A percentile compares a stretch with the other conserved stretches of the same genome.
Evolutionary conservation across 2,797 vertebrate species (phyloP).

Genomic region (Xenopus petersii): DNA sequence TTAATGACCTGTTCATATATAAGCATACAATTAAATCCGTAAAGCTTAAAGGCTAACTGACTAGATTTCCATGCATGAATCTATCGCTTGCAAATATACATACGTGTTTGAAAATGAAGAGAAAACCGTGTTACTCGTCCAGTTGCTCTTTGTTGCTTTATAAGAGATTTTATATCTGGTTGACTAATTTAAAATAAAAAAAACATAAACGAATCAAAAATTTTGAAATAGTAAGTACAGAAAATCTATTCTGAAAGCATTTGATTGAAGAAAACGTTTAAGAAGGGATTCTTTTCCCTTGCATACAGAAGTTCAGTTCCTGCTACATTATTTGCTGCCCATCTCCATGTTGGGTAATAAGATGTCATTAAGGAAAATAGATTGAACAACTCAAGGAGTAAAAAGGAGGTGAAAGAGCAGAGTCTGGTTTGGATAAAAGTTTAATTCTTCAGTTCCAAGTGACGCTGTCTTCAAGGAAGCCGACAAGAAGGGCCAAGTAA

Average conservation of each 20-base stretch:
- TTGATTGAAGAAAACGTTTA: not conserved
- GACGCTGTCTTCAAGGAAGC: slow-evolving; percentile 77
- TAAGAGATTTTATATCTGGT: too few relatives aligned
- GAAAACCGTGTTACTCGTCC: too few relatives aligned
- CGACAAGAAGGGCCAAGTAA: slow-evolving; percentile 87
- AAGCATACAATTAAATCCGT: not conserved
- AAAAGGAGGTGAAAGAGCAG: slow-evolving; percentile 88
- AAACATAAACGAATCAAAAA: too few relatives aligned
- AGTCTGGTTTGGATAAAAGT: slow-evolving; percentile 86
- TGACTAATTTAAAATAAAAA: too few relatives aligned
- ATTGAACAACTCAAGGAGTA: slow-evolving; percentile 80
- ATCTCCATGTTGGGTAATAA: slow-evolving; percentile 75
- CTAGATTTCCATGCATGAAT: too few relatives aligned
- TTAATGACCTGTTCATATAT: not conserved
- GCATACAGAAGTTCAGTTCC: not conserved
- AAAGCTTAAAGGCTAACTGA: too few relatives aligned
- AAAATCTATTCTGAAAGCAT: not conserved
- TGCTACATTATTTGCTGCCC: slow-evolving; percentile 15
- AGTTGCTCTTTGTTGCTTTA: too few relatives aligned
- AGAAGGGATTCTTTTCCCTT: not conserved
- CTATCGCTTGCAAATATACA: too few relatives aligned
- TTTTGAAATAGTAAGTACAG: too few relatives aligned
- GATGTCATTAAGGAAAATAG: slow-evolving; percentile 80
- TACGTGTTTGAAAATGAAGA: too few relatives aligned
- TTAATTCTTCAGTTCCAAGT: slow-evolving; percentile 82